Evolutionary conservation across 2,888 invertebrate genomes (phyloP), one percentile per base, ranked within the genome.

Genomic region (Boloria euphrosyne): DNA sequence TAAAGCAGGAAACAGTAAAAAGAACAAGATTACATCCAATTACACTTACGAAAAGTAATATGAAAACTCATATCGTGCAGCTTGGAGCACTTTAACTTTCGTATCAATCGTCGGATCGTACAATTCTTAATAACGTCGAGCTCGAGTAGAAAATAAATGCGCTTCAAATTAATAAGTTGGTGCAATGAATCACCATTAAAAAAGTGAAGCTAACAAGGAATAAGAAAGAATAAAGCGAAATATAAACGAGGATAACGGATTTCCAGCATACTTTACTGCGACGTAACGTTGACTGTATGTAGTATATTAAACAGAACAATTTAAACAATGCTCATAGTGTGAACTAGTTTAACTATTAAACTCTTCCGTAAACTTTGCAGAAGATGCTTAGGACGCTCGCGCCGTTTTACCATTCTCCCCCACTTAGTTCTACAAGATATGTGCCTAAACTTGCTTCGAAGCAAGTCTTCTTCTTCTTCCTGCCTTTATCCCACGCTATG

Each of bases 331-430:
- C 50, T 38, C 82, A 81, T 81, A 78, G 80, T 72, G 71, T 78
- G 78, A 80, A 80, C 80, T 82, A 80, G 81, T 78, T 78, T 78
- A 84, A 85, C 81, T 83, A 75, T 78, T 80, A 81, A 83, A 82
- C 82, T 83, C 81, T 83, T 82, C 78, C 74, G 74, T 78, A 73
- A 75, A 82, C 78, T 81, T 80, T 75, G 73, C 73, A 55, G 71
- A 75, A 77, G 76, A 74, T 76, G 70, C 70, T 73, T 67, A 71
- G 66, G 70, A 74, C 73, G 73, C 55, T 17, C 58, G 52, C 65
- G 65, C 74, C 74, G 72, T 74, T 76, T 75, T 73, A 76, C 77
- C 76, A 71, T 78, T 75, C 77, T 78, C 76, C 31, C 31, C 7
- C 10, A 38, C 70, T 75, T 73, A 75, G 76, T 71, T 76, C 13